Evolutionary conservation across 2,797 vertebrate species (phyloP), one percentile per base, ranked within the genome.

Genomic region (Enteromius anoplus): DNA sequence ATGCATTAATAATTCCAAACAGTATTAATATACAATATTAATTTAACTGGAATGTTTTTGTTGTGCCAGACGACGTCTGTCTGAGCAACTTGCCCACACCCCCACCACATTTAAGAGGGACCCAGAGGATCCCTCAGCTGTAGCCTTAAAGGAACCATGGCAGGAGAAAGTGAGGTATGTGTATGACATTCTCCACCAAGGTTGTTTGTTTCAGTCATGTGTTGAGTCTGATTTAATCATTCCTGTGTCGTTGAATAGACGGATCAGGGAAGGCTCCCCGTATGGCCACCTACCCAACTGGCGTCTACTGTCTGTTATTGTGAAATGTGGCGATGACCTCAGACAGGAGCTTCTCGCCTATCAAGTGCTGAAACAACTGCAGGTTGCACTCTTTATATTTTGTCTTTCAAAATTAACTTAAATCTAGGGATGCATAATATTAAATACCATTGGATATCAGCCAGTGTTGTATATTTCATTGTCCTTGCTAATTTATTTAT

Each of bases 111-210:
- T 99, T 88, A 96, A 85, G 77, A 93, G 96, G 73, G 98, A 99
- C 86, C 98, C 98, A 0, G 97, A 99, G 89, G 98, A 99, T 86
- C 98, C 98, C 0, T 98, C 97, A 0, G 97, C 98, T 0, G 97
- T 98, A 40, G 98, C 98, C 45, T 95, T 99, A 70, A 99, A 99
- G 89, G 98, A 99, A 85, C 98, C 98, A 0, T 99, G 98, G 98
- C 95, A 98, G 91, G 98, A 99, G 91, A 99, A 98, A 93, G 97
- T 98, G 80, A 93, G 96, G 98, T 99, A 87, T 87, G 93, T 89
- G 75, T 6, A 45, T 5, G 42, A 51, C 9, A 26, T 19, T 53
- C 19, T n/a, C 10, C 10, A 0, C 14, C 2, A 45, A 7, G 14
- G 1, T 40, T 11, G 3, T 12, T 21, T 4, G 21, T 21, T 10